phyloP scores from a whole-genome alignment of 2,113 vertebrate species.

The Pseudorhombus dupliciocellatus region DNA sequence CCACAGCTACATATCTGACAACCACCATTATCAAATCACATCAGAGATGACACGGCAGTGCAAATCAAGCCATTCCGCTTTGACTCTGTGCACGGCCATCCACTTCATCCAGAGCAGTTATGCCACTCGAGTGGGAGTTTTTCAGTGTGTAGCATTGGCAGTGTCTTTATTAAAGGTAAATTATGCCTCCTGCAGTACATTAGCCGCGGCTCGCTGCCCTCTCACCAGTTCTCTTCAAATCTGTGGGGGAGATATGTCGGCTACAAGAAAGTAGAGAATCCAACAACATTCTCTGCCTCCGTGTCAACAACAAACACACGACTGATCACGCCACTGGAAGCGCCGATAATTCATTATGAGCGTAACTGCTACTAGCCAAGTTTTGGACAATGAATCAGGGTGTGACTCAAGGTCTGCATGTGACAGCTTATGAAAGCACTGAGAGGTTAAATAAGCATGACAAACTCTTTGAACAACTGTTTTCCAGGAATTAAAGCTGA shows the following conservation, averaged over 20 bases:
- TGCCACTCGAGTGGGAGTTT: conserved; percentile 27
- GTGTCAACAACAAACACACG: conserved; percentile 18
- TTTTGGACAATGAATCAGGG: conserved; percentile 3
- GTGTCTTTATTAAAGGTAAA: conserved; percentile 39
- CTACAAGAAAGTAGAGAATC: conserved; percentile 3
- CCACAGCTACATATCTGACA: conserved; percentile 44
- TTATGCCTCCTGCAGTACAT: conserved; percentile 45
- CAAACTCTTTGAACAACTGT: conserved; percentile 19
- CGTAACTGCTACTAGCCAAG: background rate
- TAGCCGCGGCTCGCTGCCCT: conserved; percentile 24
- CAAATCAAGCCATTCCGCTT: conserved; percentile 34
- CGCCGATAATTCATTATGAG: too few relatives aligned
- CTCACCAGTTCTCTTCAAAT: conserved; percentile 16
- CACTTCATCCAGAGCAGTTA: conserved; percentile 34
- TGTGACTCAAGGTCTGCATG: conserved; percentile 30
- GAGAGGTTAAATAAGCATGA: conserved; percentile 11
- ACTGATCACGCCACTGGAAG: too few relatives aligned
- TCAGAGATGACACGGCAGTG: conserved; percentile 32
- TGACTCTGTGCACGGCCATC: conserved; percentile 8
- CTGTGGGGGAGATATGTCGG: background rate
- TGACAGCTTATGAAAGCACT: conserved; percentile 16
- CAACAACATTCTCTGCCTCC: conserved; percentile 41
- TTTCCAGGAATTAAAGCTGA: conserved; percentile 30
- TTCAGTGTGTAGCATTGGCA: conserved; percentile 38
- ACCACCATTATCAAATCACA: conserved; percentile 48